Base-by-base conservation (phyloP, 2,888 invertebrate genomes). In the Uloborus plumipes region DNA sequence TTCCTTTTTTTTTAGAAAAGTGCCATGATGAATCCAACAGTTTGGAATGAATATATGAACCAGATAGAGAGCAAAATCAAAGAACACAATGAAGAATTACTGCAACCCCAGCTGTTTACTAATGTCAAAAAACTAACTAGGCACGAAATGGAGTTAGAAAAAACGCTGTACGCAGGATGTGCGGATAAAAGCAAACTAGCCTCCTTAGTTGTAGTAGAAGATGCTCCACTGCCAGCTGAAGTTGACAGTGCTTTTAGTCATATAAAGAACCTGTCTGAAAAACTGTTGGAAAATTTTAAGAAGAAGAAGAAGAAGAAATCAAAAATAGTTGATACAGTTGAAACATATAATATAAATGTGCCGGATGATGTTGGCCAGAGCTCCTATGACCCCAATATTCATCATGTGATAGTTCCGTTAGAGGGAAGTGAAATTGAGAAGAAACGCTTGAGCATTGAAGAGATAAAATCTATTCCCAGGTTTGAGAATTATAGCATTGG, bases 111-210 rank as follows among this genome's bases (percentile, higher is more conserved):
- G 51, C n/a, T 11, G 0, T 84, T 78, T 22, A 64, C 26, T 15
- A 71, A 70, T 74, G 65, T 67, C 0, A 80, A 79, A 22, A 75
- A 79, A 58, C 64, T 84, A 16, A 84, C 70, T 3, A 69, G 84
- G 14, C 84, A 84, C 62, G 79, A 84, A 76, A 80, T 84, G 79
- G 84, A 84, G 15, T 62, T 84, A 15, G 84, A 84, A 51, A 75
- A 72, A n/a, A 53, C 84, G 4, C 53, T 84, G 3, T 84, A 84
- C 67, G 75, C 64, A 18, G 84, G 84, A 7, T 84, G 80, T 55
- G 16, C 55, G 11, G 61, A 67, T 6, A 84, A 84, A 58, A 75
- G 65, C 3, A 80, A 80, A 39, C 31, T 84, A 13, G 31, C 67
- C 26, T n/a, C 69, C 6, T 61, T 84, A 22, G 70, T 79, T 2